Evolutionary conservation across 2,113 vertebrate genomes (phyloP).

Genomic region (Triplophysa rosa): DNA sequence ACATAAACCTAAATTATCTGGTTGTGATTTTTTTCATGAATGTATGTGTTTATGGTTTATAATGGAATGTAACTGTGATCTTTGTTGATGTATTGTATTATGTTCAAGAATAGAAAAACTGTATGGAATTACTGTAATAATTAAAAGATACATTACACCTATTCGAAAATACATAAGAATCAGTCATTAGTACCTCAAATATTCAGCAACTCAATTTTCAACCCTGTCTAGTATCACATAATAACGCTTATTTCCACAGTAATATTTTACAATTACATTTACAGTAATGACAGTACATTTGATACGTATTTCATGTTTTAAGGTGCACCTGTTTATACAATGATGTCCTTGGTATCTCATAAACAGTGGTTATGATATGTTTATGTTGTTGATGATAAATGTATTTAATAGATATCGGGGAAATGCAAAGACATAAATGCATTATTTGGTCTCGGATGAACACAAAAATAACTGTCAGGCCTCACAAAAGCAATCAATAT

Average conservation of each 20-base stretch:
- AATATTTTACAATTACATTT: not conserved
- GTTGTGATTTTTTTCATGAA: no score
- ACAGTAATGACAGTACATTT: not conserved
- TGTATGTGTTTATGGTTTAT: no score
- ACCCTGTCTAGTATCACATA: not conserved
- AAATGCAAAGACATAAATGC: not conserved
- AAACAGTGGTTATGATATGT: not conserved
- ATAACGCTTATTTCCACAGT: not conserved
- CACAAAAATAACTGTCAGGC: not conserved
- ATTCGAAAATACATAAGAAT: no score
- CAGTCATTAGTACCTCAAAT: no score
- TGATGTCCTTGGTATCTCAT: not conserved
- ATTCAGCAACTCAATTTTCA: not conserved
- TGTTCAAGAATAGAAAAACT: no score
- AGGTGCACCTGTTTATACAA: not conserved
- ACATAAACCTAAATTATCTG: no score
- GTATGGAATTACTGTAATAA: no score
- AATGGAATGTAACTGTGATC: no score
- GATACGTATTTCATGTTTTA: not conserved
- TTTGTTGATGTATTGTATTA: no score
- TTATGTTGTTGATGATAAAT: no score
- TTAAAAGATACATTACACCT: no score
- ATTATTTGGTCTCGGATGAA: not conserved
- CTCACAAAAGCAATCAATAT: not conserved
- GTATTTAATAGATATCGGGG: no score